Conservation (phyloP, 2,113 vertebrate genomes). For the Periophthalmodon schlosseri region DNA sequence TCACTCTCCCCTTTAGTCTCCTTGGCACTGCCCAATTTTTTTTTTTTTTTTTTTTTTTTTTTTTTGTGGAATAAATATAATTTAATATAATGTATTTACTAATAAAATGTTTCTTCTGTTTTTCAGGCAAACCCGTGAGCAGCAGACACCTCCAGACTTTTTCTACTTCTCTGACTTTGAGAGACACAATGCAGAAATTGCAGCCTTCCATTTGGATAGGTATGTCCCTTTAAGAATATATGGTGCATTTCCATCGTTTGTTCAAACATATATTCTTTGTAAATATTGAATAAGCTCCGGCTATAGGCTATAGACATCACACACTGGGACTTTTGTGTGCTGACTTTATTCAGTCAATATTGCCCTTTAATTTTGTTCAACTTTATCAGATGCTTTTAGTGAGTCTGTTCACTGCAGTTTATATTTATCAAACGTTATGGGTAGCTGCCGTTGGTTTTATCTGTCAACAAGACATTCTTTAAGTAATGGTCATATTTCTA, state of each 20-base stretch:
- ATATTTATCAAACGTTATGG: too few relatives aligned
- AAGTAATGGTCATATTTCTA: neutral
- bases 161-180: slow-evolving; percentile 99
- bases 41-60: too few relatives aligned
- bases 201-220: slow-evolving; percentile 98
- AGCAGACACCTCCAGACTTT: slow-evolving; percentile 96
- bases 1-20: too few relatives aligned
- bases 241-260: slow-evolving; percentile 14
- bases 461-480: neutral
- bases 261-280: neutral
- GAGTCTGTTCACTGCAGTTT: too few relatives aligned
- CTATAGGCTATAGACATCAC: slow-evolving; percentile 30
- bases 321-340: slow-evolving; percentile 26
- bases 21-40: too few relatives aligned
- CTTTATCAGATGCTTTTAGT: too few relatives aligned
- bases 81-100: neutral
- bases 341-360: slow-evolving; percentile 45
- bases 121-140: slow-evolving; percentile 91
- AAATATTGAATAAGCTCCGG: neutral
- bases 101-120: slow-evolving; percentile 10
- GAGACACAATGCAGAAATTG: slow-evolving; percentile 95
- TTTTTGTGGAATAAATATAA: too few relatives aligned
- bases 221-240: slow-evolving; percentile 44
- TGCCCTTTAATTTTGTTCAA: too few relatives aligned
- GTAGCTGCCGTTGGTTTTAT: too few relatives aligned